Evolutionary conservation across 2,888 invertebrate genomes (phyloP).

Genomic region (Euphydryas editha): DNA sequence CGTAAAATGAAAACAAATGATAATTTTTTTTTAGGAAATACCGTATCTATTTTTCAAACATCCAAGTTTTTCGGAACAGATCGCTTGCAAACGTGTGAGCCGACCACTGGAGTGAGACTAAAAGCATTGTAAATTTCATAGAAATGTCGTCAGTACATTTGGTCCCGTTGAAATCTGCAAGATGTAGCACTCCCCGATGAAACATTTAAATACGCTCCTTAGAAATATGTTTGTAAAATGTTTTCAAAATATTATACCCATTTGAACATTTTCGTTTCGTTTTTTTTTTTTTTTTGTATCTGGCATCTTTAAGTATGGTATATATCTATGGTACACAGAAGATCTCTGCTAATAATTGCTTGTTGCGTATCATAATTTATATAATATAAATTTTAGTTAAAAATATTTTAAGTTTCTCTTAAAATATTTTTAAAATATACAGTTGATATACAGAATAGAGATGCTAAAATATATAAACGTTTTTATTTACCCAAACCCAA

Average conservation of each 20-base stretch:
- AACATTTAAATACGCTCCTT: conserved; percentile 35
- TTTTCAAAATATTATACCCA: neutral
- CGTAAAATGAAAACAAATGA: too few relatives aligned
- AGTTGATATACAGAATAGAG: too few relatives aligned
- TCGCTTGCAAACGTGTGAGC: conserved; percentile 65
- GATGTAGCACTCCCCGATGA: conserved; percentile 57
- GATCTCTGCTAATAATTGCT: too few relatives aligned
- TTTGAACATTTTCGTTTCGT: neutral
- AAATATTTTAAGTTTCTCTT: too few relatives aligned
- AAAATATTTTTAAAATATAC: too few relatives aligned
- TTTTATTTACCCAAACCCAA: too few relatives aligned
- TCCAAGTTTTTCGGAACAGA: conserved; percentile 52
- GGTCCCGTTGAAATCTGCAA: conserved; percentile 49
- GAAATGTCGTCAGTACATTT: conserved; percentile 53
- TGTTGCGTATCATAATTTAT: too few relatives aligned
- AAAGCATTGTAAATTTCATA: conserved; percentile 80
- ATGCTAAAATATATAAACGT: too few relatives aligned
- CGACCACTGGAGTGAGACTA: conserved; percentile 73
- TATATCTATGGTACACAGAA: too few relatives aligned
- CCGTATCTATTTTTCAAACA: conserved; percentile 48
- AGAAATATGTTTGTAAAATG: neutral
- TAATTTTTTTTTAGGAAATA: neutral
- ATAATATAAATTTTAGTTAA: too few relatives aligned
- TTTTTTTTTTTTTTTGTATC: too few relatives aligned
- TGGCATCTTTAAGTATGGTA: too few relatives aligned